These are phyloP conservation scores for Idaea biselata DNA, from an alignment of 2,888 invertebrate species.

Conservation along the genomic window DNA sequence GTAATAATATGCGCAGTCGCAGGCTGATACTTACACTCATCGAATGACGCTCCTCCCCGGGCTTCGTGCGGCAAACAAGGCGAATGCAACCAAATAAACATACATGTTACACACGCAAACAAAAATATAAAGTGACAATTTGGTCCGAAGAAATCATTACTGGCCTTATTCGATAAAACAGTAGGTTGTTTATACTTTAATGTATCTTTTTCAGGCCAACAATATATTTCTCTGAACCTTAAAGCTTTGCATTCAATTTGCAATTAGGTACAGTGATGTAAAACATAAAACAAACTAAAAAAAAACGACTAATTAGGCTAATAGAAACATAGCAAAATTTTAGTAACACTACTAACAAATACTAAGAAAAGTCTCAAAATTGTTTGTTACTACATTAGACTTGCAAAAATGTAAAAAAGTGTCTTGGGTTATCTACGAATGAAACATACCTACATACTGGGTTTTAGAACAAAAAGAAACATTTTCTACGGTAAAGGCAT, in stretches of 20 bases:
- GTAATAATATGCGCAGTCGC: slow-evolving; percentile 34
- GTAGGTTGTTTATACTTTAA: neutral
- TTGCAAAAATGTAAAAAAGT: neutral
- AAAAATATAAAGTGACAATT: slow-evolving; percentile 12
- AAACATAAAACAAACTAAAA: neutral
- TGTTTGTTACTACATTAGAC: neutral
- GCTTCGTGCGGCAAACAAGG: slow-evolving; percentile 76
- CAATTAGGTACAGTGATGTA: neutral
- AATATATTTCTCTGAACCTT: neutral
- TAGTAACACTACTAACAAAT: neutral
- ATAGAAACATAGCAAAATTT: neutral
- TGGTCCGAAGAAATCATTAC: neutral
- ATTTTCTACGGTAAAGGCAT: neutral
- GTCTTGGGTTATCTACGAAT: neutral
- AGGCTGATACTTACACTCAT: slow-evolving; percentile 83
- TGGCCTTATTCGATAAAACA: neutral
- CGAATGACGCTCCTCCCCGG: slow-evolving; percentile 86
- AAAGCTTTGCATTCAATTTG: neutral
- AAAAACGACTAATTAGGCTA: neutral
- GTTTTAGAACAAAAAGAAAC: too few relatives aligned
- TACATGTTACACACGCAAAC: slow-evolving; percentile 64
- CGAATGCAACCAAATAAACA: slow-evolving; percentile 75
- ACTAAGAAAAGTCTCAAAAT: neutral
- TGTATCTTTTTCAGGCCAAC: neutral
- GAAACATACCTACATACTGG: too few relatives aligned